Evolutionary conservation across 2,113 vertebrate species (phyloP), one percentile per base, ranked within the genome.

Genomic region (Atlantisia rogersi): DNA sequence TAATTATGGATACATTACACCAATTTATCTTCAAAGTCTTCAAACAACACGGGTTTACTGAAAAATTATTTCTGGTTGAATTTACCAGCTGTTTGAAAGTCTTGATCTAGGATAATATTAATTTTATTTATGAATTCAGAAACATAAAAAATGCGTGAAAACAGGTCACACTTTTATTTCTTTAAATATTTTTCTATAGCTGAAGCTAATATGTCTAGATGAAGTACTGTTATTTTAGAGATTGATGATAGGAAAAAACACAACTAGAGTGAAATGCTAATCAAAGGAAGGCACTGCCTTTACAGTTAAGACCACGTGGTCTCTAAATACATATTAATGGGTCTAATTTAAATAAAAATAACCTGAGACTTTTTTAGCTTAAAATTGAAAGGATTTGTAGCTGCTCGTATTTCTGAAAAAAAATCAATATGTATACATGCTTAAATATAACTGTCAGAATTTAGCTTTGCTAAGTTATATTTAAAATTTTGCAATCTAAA

Each of bases 21-120:
- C 22, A 88, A 70, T 92, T 97, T 95, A 90, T 96, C 86, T 96
- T 96, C 62, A 94, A 95, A 93, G 39, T 82, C 42, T 90, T 94
- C 29, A 6, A 91, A 52, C 35, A 46, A 35, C 56, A n/a, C 31
- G 52, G 75, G 32, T 95, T 97, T 96, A 92, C 80, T 39, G 74
- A 94, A 96, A 95, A 84, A 82, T 53, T 82, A 90, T 83, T 96
- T 88, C 92, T 70, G 19, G n/a, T 89, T 97, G 39, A 96, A 94
- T 84, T 96, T 95, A 71, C 35, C 76, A 92, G 37, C 19, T 89
- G 14, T 60, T 64, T 82, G 55, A 93, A 94, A 94, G 79, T 70
- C 26, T 65, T 93, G 39, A 91, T 93, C 92, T 94, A 89, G 17
- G 78, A 90, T 96, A 94, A 91, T 86, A 78, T 65, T 94, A 7